These are phyloP conservation scores for Artibeus lituratus DNA, from an alignment of 2,797 vertebrate species.

Conservation along the genomic window DNA sequence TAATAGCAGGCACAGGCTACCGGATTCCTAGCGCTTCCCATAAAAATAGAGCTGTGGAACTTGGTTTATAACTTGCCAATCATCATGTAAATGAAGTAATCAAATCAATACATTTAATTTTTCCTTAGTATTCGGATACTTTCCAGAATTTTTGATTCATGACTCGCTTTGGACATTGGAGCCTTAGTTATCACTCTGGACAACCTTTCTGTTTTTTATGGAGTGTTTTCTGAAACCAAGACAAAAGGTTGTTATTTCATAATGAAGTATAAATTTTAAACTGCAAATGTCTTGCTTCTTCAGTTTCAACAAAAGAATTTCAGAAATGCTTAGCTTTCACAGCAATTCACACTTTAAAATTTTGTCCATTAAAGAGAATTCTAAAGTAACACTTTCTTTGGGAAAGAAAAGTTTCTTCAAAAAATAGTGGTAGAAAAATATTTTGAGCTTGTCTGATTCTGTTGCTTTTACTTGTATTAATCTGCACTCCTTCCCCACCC, in stretches of 20 bases:
- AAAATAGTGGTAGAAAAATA: neutral
- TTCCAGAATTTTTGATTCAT: constrained; percentile 3
- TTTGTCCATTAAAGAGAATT: neutral
- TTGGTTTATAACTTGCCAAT: constrained; percentile 41
- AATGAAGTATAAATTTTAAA: neutral
- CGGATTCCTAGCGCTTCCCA: neutral
- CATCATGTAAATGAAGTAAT: constrained; percentile 50
- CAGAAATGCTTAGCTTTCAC: constrained; percentile 14
- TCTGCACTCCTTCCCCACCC: neutral
- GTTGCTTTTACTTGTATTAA: neutral
- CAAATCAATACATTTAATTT: constrained; percentile 59
- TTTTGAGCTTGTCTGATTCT: constrained; percentile 4
- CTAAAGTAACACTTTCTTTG: neutral
- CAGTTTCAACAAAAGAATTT: constrained; percentile 28
- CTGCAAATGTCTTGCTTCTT: neutral
- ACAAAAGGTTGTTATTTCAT: neutral
- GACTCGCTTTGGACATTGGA: neutral
- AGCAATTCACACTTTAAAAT: neutral
- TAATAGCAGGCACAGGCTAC: neutral
- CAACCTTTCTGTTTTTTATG: neutral
- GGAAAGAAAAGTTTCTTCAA: neutral
- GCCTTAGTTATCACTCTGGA: neutral
- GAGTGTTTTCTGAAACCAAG: neutral
- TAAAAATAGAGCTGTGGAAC: neutral
- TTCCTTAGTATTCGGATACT: neutral